phyloP scores from a whole-genome alignment of 2,888 invertebrate species.

The Drosophila engyochracea region DNA sequence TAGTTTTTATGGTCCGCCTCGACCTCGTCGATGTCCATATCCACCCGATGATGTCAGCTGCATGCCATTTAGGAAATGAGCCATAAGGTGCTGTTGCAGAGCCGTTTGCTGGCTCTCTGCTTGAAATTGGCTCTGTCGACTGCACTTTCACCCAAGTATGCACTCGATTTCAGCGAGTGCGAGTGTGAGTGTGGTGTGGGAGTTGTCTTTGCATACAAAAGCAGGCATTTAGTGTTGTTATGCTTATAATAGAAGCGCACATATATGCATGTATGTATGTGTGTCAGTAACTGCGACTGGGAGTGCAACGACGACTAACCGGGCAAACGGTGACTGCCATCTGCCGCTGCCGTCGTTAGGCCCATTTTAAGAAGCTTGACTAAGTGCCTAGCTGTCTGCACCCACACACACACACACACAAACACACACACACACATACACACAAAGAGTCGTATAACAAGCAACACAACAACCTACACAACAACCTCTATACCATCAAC shows the following conservation, averaged over 20 bases:
- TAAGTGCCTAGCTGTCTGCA: slow-evolving; percentile 67
- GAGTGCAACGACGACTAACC: slow-evolving; percentile 12
- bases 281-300: not conserved
- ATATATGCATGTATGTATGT: slow-evolving; percentile 19
- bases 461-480: slow-evolving; percentile 25
- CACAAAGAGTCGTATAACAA: slow-evolving; percentile 2
- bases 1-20: slow-evolving; percentile 55
- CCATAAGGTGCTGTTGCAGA: slow-evolving; percentile 68
- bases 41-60: slow-evolving; percentile 51
- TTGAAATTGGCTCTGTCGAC: slow-evolving; percentile 74
- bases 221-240: slow-evolving; percentile 79
- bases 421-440: not conserved
- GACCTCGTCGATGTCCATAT: not conserved
- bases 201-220: slow-evolving; percentile 75
- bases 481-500: slow-evolving; percentile 34
- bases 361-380: slow-evolving; percentile 74
- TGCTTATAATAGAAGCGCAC: slow-evolving; percentile 69
- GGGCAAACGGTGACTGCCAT: slow-evolving; percentile 56
- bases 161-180: slow-evolving; percentile 69
- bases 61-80: slow-evolving; percentile 81
- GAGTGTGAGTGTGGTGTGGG: slow-evolving; percentile 12
- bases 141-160: slow-evolving; percentile 76
- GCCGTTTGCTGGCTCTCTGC: slow-evolving; percentile 45
- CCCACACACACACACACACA: slow-evolving; percentile 11
- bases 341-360: slow-evolving; percentile 64